phyloP scores from a whole-genome alignment of 2,797 vertebrate genomes.

The Periparus ater region DNA sequence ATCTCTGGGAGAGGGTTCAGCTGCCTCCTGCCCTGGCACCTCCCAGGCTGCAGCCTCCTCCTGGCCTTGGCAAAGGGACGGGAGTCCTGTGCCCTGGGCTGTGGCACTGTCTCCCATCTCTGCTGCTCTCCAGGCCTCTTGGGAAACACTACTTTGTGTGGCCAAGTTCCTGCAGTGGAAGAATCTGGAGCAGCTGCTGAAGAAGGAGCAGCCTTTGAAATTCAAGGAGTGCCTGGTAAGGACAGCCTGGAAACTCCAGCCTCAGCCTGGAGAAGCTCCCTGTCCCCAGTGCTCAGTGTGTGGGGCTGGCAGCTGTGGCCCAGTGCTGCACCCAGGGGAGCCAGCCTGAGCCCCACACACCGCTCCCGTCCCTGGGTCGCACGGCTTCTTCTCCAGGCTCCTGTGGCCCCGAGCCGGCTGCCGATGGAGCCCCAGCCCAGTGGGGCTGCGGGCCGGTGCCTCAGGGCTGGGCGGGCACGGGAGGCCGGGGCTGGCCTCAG shows the following conservation, averaged over 20 bases:
- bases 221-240: background rate
- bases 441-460: background rate
- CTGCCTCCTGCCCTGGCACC: background rate
- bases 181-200: background rate
- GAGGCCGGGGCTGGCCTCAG: no score
- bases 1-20: accelerated
- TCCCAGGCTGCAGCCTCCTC: background rate
- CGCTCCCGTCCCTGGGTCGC: no score
- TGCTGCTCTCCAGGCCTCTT: background rate
- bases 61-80: no score
- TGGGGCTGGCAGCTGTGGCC: background rate
- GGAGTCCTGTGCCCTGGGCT: background rate
- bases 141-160: no score
- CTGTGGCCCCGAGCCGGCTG: background rate
- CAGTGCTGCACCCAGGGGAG: background rate
- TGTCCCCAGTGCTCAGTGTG: background rate
- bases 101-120: accelerated
- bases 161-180: background rate
- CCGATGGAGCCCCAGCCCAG: background rate
- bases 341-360: no score
- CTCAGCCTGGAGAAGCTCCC: background rate
- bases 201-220: background rate
- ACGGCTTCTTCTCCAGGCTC: background rate
- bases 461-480: no score
- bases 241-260: background rate